phyloP scores from a whole-genome alignment of 2,888 invertebrate genomes.

The Ephialtes manifestator region DNA sequence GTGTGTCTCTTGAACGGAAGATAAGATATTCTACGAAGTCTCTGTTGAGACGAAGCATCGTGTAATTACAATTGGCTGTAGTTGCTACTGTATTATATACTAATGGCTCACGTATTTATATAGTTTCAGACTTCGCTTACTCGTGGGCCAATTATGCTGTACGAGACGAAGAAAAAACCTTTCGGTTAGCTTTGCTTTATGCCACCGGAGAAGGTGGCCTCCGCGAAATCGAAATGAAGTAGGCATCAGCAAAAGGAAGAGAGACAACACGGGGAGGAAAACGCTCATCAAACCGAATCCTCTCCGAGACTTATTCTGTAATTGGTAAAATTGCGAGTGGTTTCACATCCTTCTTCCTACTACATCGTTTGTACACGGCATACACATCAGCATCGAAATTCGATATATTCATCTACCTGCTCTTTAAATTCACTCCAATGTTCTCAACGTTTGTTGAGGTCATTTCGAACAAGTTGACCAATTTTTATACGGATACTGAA shows the following conservation, averaged over 20 bases:
- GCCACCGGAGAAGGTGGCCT: slow-evolving; percentile 33
- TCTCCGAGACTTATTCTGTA: slow-evolving; percentile 47
- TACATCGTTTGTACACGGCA: slow-evolving; percentile 25
- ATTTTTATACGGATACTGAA: background rate
- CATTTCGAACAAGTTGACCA: background rate
- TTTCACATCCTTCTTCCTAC: background rate
- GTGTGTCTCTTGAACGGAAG: slow-evolving; percentile 35
- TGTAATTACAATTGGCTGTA: slow-evolving; percentile 45
- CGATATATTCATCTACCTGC: slow-evolving; percentile 20
- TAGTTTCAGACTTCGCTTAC: slow-evolving; percentile 37
- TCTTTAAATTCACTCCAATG: slow-evolving; percentile 4
- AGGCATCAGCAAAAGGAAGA: slow-evolving; percentile 2
- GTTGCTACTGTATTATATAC: slow-evolving; percentile 43
- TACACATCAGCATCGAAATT: slow-evolving; percentile 50
- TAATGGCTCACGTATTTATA: slow-evolving; percentile 55
- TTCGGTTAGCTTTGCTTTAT: slow-evolving; percentile 17
- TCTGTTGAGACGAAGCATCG: slow-evolving; percentile 41
- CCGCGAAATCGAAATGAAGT: slow-evolving; percentile 59
- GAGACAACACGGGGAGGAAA: slow-evolving; percentile 41
- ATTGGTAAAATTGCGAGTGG: slow-evolving; percentile 58
- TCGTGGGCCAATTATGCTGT: slow-evolving; percentile 44
- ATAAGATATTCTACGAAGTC: slow-evolving; percentile 44
- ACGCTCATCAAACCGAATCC: slow-evolving; percentile 41
- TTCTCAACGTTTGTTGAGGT: background rate
- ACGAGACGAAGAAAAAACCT: slow-evolving; percentile 28